Percentiles rank a stretch among this genome's conserved stretches.
These are phyloP conservation scores for Magallana nippona DNA, from an alignment of 2,888 invertebrate genomes.

Conservation along the genomic window DNA sequence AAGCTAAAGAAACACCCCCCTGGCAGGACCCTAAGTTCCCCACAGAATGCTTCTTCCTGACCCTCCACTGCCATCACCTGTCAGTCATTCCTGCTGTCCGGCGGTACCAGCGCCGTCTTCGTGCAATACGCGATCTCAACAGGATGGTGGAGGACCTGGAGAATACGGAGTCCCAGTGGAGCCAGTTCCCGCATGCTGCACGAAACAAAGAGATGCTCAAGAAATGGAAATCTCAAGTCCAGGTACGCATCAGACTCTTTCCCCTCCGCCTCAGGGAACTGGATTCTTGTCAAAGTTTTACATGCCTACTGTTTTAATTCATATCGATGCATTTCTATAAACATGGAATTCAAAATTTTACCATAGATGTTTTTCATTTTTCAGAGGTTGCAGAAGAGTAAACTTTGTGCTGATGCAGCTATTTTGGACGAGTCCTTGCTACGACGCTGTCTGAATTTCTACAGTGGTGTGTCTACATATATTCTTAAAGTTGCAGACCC, in stretches of 20 bases:
- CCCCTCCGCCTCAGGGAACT: not conserved
- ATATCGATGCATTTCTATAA: too few relatives aligned
- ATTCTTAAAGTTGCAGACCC: slow-evolving; percentile 82
- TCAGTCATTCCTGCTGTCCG: slow-evolving; percentile 93
- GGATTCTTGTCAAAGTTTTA: not conserved
- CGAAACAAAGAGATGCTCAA: slow-evolving; percentile 91
- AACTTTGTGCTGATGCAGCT: slow-evolving; percentile 94
- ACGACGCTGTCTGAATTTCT: slow-evolving; percentile 91
- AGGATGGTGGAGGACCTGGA: slow-evolving; percentile 77
- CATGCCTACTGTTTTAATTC: not conserved
- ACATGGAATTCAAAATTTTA: too few relatives aligned
- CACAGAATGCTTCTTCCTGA: slow-evolving; percentile 98
- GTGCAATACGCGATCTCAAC: slow-evolving; percentile 91
- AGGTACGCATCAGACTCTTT: slow-evolving; percentile 78
- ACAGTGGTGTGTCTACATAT: slow-evolving; percentile 91
- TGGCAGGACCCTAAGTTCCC: slow-evolving; percentile 94
- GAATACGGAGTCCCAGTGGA: slow-evolving; percentile 83
- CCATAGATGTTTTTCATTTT: not conserved
- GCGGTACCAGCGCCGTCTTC: slow-evolving; percentile 88
- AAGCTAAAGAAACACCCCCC: slow-evolving; percentile 51
- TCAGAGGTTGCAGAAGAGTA: slow-evolving; percentile 86
- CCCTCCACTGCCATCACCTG: slow-evolving; percentile 95
- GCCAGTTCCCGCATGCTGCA: slow-evolving; percentile 66
- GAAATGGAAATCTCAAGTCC: slow-evolving; percentile 92
- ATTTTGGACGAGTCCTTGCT: slow-evolving; percentile 91